Conservation (phyloP, 2,113 vertebrate species). For the Nothoprocta pentlandii region DNA sequence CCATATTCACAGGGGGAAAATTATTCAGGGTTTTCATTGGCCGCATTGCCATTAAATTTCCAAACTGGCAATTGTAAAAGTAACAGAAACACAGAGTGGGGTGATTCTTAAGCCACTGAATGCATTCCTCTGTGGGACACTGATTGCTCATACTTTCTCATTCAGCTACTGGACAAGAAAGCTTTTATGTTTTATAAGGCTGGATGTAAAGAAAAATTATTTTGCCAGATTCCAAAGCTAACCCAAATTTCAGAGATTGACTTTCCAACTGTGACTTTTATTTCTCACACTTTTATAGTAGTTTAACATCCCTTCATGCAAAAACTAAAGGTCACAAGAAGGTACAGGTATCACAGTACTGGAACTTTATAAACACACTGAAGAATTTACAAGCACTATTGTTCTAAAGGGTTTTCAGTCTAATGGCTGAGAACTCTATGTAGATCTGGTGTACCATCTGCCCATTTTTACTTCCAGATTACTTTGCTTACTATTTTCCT, state of each 20-base stretch:
- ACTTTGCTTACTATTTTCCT: background rate
- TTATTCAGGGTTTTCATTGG: background rate
- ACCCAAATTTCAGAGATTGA: background rate
- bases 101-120: background rate
- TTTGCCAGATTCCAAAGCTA: background rate
- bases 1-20: background rate
- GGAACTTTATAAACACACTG: background rate
- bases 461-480: background rate
- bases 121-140: background rate
- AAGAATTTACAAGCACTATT: background rate
- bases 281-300: background rate
- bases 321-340: background rate
- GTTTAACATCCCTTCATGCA: background rate
- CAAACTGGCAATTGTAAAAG: background rate
- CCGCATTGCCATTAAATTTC: background rate
- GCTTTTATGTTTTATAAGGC: background rate
- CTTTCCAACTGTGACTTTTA: slow-evolving; percentile 6
- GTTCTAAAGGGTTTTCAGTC: background rate
- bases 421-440: background rate
- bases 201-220: background rate
- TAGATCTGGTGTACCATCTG: slow-evolving; percentile 10
- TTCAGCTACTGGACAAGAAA: background rate
- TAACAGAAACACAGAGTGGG: background rate
- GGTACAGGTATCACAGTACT: background rate
- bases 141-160: background rate